Evolutionary conservation across 1,140 invertebrate species (phyloP), one percentile per base, ranked within the genome.

Genomic region (Ganaspis sp.): DNA sequence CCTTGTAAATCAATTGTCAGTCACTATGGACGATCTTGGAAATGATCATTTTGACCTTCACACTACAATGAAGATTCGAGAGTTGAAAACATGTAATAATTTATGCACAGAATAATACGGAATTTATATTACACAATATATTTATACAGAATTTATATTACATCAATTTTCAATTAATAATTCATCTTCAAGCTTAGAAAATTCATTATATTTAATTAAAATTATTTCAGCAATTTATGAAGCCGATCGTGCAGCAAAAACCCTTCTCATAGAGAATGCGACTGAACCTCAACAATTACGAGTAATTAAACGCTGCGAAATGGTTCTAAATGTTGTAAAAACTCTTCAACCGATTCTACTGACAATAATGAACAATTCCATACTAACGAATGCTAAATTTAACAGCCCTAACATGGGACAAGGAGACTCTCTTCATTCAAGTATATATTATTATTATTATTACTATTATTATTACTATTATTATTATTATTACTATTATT

Each of bases 301-400:
- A 23, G 89, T 91, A 0, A 90, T 91, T 21, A 91, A 91, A 84
- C 81, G 90, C 4, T 91, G 90, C 69, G 90, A 90, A 81, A 76
- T 91, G 15, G 80, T 91, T 75, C 70, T 91, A 1, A 89, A 87
- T 64, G 90, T 91, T 0, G 84, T 91, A 0, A 89, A 88, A 82
- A 83, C 86, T 69, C 79, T 91, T n/a, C 87, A 89, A 49, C 88
- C 89, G 9, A 85, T 83, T 73, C 73, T 91, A 6, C 79, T 86
- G 17, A 75, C 73, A 15, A 84, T 91, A 58, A 87, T 91, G 74
- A 90, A 90, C 26, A 87, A 81, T 75, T 90, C 87, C 1, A 84
- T 84, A 21, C 72, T 80, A 9, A 84, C 85, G 19, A 85, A 83
- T 69, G 81, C 78, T 5, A 72, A 73, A 58, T 84, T 79, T 69